Evolutionary conservation across 2,797 vertebrate species (phyloP), one percentile per base, ranked within the genome.

Genomic region (Molothrus ater): DNA sequence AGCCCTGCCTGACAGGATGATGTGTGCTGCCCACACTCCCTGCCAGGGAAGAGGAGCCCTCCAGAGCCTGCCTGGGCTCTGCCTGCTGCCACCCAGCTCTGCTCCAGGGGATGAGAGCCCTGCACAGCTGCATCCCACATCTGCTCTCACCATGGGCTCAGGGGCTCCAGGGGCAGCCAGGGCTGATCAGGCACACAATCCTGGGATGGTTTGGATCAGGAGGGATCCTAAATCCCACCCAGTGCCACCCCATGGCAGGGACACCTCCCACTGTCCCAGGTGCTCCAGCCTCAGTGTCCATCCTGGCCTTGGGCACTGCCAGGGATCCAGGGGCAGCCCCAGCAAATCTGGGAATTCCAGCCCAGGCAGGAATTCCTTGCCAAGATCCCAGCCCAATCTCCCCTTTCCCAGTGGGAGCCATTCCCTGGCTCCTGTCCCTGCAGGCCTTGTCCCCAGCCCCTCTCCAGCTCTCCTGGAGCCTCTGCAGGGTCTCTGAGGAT

Each of bases 1-100:
- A 96, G 88, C 4, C 5, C 88, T 83, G 94, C 36, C 92, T 75
- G 85, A 65, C 61, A 50, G 72, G 66, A 78, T 86, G 95, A 86
- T 4, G 76, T 20, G 86, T 54, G 82, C 88, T 90, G 92, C 96
- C 96, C 95, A 96, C 88, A 6, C 88, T 9, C 16, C 19, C 1
- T 93, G 90, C 20, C 94, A 50, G 7, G 6, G 76, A 24, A 3
- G 5, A 61, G 93, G n/a, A 71, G 5, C 60, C 68, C 40, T 28
- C 47, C 19, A 1, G 43, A 59, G 34, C 64, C 66, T 69, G 51
- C 76, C 29, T 6, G 19, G 2, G 79, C 95, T 86, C 90, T 28
- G n/a, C 75, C 70, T 48, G 12, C 86, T 53, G 68, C 32, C 40
- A 34, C 32, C 84, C 8, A 1, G 75, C 87, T 64, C 69, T 15